Evolutionary conservation across 2,888 invertebrate species (phyloP).

Genomic region (Polia nebulosa): DNA sequence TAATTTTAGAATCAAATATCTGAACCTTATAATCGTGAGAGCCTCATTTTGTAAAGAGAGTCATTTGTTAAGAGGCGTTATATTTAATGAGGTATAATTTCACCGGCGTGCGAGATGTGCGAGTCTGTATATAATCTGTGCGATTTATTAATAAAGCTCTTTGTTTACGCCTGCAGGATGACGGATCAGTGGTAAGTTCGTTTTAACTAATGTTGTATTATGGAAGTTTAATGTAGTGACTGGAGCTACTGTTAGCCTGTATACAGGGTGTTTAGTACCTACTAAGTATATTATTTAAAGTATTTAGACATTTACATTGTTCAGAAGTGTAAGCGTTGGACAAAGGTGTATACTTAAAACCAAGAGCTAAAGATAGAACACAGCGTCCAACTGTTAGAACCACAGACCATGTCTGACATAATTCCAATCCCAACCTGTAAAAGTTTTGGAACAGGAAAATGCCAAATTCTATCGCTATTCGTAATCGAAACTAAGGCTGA

Average conservation of each 20-base stretch:
- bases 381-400: background rate
- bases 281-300: background rate
- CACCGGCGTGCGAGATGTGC: conserved; percentile 38
- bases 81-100: conserved; percentile 63
- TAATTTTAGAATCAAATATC: conserved; percentile 46
- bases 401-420: background rate
- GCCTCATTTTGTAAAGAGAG: conserved; percentile 42
- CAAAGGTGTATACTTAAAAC: background rate
- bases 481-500: conserved; percentile 30
- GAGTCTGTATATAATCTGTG: conserved; percentile 73
- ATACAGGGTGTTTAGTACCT: background rate
- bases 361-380: background rate
- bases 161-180: conserved; percentile 88
- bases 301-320: background rate
- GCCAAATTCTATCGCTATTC: background rate
- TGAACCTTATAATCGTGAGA: conserved; percentile 52
- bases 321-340: background rate
- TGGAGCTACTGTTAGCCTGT: conserved; percentile 6
- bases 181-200: conserved; percentile 90
- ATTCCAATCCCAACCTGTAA: background rate
- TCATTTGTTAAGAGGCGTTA: conserved; percentile 58
- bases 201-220: conserved; percentile 62
- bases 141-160: conserved; percentile 76
- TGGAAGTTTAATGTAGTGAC: conserved; percentile 47
- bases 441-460: conserved; percentile 14